Base-by-base conservation (phyloP, 2,888 invertebrate genomes). In the Horisme vitalbata region DNA sequence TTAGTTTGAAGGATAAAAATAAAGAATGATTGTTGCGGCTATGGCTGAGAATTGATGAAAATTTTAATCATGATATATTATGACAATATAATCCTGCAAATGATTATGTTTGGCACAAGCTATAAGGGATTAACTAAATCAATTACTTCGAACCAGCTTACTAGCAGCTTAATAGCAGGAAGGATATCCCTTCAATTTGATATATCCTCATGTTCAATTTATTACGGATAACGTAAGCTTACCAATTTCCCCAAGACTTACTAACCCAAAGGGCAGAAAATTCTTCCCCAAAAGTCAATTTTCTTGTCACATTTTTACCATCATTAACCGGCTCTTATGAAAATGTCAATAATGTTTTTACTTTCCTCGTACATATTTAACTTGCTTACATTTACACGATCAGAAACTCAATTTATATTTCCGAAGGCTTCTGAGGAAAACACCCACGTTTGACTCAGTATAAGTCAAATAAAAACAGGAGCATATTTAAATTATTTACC, bases 181-280 rank as follows among this genome's bases (percentile, higher is more conserved):
- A 50, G 45, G 49, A 52, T 45, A 51, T 41, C 39, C 36, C 38
- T 15, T 14, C 41, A 18, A 35, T 44, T 47, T 44, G 34, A 50
- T 47, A 43, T 33, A 33, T 44, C 37, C 44, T 47, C 45, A 32
- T 43, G 50, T 54, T 39, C 33, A 36, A 33, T 41, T 51, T 48
- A 23, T 32, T 45, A 38, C 37, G 45, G 43, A 54, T 52, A 45
- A 34, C 41, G 32, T 33, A 38, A 33, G 24, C 32, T 21, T 31
- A 37, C 48, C 41, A 56, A 57, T 53, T 57, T 57, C 50, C 55
- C 54, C 41, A 28, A 33, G 51, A 52, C 39, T 41, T n/a, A n/a
- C n/a, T 15, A 26, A 18, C 4, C 18, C 20, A 24, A 20, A 18
- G 11, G 11, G 14, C 26, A 11, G 8, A 26, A 35, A 35, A 8